phyloP scores from a whole-genome alignment of 2,113 vertebrate genomes.

The Podarcis muralis region DNA sequence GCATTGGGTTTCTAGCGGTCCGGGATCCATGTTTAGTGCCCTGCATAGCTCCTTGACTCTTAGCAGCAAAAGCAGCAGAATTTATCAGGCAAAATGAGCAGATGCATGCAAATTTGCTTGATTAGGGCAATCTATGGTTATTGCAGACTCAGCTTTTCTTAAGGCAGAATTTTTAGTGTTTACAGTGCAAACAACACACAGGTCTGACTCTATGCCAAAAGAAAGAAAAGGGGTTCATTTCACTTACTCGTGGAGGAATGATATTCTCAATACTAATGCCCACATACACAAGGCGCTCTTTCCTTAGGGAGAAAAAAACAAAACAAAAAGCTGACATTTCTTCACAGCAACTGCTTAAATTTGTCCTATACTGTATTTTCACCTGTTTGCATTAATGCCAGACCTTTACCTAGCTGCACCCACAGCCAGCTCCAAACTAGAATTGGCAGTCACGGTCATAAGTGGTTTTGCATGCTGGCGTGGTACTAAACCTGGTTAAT shows the following conservation, averaged over 20 bases:
- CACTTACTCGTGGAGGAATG: conserved; percentile 91
- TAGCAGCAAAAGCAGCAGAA: background rate
- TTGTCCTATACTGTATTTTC: background rate
- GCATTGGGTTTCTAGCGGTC: background rate
- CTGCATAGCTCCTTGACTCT: background rate
- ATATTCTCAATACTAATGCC: conserved; percentile 99
- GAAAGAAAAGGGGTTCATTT: background rate
- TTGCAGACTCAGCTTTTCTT: background rate
- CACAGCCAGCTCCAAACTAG: background rate
- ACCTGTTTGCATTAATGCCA: background rate
- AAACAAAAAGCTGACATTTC: conserved; percentile 36
- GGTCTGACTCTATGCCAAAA: too few species aligned
- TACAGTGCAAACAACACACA: background rate
- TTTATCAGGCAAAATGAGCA: background rate
- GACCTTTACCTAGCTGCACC: background rate
- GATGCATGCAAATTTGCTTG: background rate
- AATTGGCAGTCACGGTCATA: background rate
- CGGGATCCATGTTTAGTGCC: background rate
- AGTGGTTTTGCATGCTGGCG: background rate
- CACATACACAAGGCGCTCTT: conserved; percentile 95
- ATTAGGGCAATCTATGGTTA: too few species aligned
- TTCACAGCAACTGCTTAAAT: background rate
- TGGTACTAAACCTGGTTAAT: background rate
- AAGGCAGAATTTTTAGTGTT: background rate
- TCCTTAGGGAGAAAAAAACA: conserved; percentile 74